Evolutionary conservation across 2,888 invertebrate species (phyloP), one percentile per base, ranked within the genome.

Genomic region (Habroteleia sp.): DNA sequence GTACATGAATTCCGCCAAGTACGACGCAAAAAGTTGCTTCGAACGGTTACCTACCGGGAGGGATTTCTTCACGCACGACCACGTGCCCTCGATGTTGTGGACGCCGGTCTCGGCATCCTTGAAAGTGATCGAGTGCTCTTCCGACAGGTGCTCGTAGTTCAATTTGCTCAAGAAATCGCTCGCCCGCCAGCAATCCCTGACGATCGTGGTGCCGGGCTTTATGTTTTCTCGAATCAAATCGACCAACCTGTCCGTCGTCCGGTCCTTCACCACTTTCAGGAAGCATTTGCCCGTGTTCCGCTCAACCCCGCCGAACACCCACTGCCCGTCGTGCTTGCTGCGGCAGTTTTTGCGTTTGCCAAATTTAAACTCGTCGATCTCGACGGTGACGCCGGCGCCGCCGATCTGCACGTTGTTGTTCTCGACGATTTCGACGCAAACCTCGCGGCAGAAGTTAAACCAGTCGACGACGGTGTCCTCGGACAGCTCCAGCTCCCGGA

Each of bases 381-480:
- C 42, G 1, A 58, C 35, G n/a, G 23, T 10, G 0, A 20, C 3
- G 5, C 58, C 56, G 0, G n/a, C 11, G 0, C 58, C 44, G 5
- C 58, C 58, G 6, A 58, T 58, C 35, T 33, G 11, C 2, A 1
- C 65, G 1, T 10, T 20, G 0, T 13, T 10, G 11, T 46, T 39
- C 0, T 29, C 4, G n/a, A 62, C 17, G 25, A 60, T 56, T 17
- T 58, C 58, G 0, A 62, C 20, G 17, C 68, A 69, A 46, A 63
- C 11, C 52, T 74, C 63, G 5, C 63, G 50, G 46, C 63, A 68
- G n/a, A 63, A 68, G 42, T 63, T 68, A 46, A 41, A 68, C 63
- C 50, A 69, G 20, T 68, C 66, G 8, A 17, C 10, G 4, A 66
- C 41, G 6, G 66, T 66, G 5, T 56, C 29, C 1, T 23, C 13